A percentile compares a stretch with the other conserved stretches of the same genome.
Conservation (phyloP, 2,888 invertebrate species). For the Coleophora deauratella region DNA sequence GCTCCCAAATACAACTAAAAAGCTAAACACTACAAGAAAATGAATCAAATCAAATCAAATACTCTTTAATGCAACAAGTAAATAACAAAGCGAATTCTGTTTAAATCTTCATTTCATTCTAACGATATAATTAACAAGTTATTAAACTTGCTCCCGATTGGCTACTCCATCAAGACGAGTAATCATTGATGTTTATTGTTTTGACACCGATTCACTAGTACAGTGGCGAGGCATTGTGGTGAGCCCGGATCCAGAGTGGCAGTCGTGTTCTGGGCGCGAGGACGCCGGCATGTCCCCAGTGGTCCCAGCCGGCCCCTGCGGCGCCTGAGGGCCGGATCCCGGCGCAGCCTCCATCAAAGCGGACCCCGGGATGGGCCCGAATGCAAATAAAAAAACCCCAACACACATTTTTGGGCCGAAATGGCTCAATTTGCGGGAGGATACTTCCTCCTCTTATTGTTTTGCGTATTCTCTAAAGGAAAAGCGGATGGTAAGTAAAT, state of each 20-base stretch:
- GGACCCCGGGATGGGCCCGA: slow-evolving; percentile 57
- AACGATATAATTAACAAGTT: too few species aligned
- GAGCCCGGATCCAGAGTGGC: slow-evolving; percentile 19
- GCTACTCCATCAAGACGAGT: slow-evolving; percentile 21
- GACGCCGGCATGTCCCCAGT: slow-evolving; percentile 36
- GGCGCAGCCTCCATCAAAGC: slow-evolving; percentile 22
- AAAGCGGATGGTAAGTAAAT: slow-evolving; percentile 49
- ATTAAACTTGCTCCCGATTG: slow-evolving; percentile 15
- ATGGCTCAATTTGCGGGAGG: slow-evolving; percentile 59
- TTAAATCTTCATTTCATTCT: too few species aligned
- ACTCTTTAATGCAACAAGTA: too few species aligned
- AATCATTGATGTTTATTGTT: slow-evolving; percentile 55
- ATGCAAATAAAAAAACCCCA: slow-evolving; percentile 41
- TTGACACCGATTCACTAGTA: slow-evolving; percentile 58
- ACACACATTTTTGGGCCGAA: slow-evolving; percentile 50
- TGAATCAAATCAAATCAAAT: too few species aligned
- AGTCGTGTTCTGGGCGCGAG: slow-evolving; percentile 36
- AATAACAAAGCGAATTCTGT: too few species aligned
- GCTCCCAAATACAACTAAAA: too few species aligned
- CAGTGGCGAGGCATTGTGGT: slow-evolving; percentile 37
- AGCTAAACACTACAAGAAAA: too few species aligned
- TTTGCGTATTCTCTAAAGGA: slow-evolving; percentile 42
- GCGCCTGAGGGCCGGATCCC: slow-evolving; percentile 5
- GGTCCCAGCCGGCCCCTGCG: slow-evolving; percentile 28
- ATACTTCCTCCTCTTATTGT: slow-evolving; percentile 47